A percentile compares a stretch with the other conserved stretches of the same genome.
phyloP scores from a whole-genome alignment of 2,113 vertebrate species.

The Emydocephalus ijimae region DNA sequence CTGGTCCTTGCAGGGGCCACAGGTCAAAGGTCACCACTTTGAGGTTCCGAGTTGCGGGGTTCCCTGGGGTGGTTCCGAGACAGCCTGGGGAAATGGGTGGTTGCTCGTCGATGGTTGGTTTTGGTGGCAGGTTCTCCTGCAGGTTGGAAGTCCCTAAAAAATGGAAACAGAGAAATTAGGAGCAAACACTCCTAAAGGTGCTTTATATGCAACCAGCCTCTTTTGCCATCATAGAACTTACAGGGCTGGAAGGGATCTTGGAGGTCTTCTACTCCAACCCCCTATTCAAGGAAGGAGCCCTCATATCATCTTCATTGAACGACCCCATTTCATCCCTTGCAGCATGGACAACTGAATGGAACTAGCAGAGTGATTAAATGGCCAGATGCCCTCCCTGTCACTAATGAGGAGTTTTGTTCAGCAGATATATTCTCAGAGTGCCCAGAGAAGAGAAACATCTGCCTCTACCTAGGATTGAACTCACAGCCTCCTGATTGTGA shows the following conservation, averaged over 20 bases:
- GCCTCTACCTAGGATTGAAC: too few species aligned
- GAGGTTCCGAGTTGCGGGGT: conserved; percentile 84
- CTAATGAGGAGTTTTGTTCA: too few species aligned
- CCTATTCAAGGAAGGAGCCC: background rate
- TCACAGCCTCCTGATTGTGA: too few species aligned
- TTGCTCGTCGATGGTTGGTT: conserved; percentile 74
- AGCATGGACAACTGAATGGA: too few species aligned
- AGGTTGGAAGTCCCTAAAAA: conserved; percentile 79
- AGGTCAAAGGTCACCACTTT: conserved; percentile 93
- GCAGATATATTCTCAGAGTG: too few species aligned
- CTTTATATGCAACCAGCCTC: background rate
- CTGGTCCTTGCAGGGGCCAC: background rate
- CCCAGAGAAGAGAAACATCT: too few species aligned
- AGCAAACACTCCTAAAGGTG: background rate
- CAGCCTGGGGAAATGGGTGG: conserved; percentile 84
- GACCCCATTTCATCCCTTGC: too few species aligned
- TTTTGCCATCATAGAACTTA: background rate
- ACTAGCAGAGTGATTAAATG: too few species aligned
- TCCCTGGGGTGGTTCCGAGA: conserved; percentile 81
- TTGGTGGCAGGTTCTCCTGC: conserved; percentile 76
- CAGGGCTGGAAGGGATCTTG: background rate
- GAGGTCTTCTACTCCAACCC: background rate
- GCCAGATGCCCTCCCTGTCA: too few species aligned
- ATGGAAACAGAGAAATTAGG: conserved; percentile 24
- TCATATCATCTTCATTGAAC: background rate